Base-by-base conservation (phyloP, 2,797 vertebrate genomes). In the Enteromius trimaculatus region DNA sequence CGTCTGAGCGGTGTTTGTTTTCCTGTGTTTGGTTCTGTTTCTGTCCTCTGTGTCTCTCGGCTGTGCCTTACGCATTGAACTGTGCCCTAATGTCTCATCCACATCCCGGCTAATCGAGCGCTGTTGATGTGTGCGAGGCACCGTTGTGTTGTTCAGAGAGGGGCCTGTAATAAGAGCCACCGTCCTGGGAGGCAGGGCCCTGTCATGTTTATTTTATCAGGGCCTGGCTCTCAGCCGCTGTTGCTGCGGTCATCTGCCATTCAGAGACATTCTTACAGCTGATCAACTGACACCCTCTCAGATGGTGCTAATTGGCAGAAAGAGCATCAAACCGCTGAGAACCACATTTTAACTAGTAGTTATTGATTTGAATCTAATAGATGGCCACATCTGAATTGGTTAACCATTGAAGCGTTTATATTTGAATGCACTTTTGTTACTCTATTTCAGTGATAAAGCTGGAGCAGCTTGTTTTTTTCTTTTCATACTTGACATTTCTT, bases 161-260 rank as follows among this genome's bases (percentile, higher is more conserved):
- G 76, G 88, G 76, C 49, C 4, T 85, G 92, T 93, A 92, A 94
- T 88, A 80, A 87, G 91, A 94, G 86, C 90, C 85, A 84, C 84
- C 66, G 69, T 84, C 87, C 71, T 58, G 89, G 87, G 85, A 89
- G 87, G 87, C 89, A 84, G 87, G 77, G 70, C 77, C 77, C 87
- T 90, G 91, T 93, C 92, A 92, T 94, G 93, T 93, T 94, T 95
- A 93, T 94, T 94, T 94, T 84, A 94, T 93, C 89, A 92, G 90
- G n/a, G 81, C 80, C 83, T 90, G 89, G 82, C 86, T 86, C 55
- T 80, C 86, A 90, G 89, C 87, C 87, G 91, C 71, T 83, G 81
- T 66, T 89, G 72, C 66, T 90, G 88, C 87, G 85, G 82, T 86
- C 60, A 79, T 85, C 60, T 76, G 64, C 37, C 84, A 81, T 87